Evolutionary conservation across 1,140 invertebrate species (phyloP).

Genomic region (Aphaenogaster ashmeadi): DNA sequence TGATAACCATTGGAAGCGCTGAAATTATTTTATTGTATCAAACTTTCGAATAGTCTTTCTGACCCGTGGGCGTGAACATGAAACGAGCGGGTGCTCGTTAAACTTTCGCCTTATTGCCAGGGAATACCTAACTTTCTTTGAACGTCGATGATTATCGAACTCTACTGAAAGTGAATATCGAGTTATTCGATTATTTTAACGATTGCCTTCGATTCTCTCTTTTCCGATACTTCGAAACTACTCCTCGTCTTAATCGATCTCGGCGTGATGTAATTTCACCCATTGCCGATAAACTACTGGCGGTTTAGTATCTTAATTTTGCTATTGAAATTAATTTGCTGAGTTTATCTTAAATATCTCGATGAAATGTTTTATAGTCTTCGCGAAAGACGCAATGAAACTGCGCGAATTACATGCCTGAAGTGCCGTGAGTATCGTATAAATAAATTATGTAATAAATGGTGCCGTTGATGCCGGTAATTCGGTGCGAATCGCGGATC

Average conservation of each 20-base stretch:
- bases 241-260: conserved; percentile 60
- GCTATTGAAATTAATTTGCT: background rate
- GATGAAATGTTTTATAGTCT: background rate
- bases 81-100: conserved; percentile 79
- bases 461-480: conserved; percentile 36
- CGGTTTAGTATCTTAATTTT: conserved; percentile 53
- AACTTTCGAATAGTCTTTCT: conserved; percentile 43
- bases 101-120: conserved; percentile 75
- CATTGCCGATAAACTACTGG: conserved; percentile 35
- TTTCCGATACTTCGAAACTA: conserved; percentile 34
- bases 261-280: conserved; percentile 61
- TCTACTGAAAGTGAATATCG: conserved; percentile 47
- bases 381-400: background rate
- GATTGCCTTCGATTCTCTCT: conserved; percentile 64
- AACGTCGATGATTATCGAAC: conserved; percentile 79
- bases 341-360: conserved; percentile 13
- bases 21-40: conserved; percentile 50
- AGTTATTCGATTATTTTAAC: conserved; percentile 76
- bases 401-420: background rate
- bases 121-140: conserved; percentile 79
- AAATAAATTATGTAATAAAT: conserved; percentile 31
- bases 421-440: background rate
- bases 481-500: conserved; percentile 51
- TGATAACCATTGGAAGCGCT: conserved; percentile 4
- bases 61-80: conserved; percentile 62